Evolutionary conservation across 2,113 vertebrate genomes (phyloP), one percentile per base, ranked within the genome.

Genomic region (Candoia aspera): DNA sequence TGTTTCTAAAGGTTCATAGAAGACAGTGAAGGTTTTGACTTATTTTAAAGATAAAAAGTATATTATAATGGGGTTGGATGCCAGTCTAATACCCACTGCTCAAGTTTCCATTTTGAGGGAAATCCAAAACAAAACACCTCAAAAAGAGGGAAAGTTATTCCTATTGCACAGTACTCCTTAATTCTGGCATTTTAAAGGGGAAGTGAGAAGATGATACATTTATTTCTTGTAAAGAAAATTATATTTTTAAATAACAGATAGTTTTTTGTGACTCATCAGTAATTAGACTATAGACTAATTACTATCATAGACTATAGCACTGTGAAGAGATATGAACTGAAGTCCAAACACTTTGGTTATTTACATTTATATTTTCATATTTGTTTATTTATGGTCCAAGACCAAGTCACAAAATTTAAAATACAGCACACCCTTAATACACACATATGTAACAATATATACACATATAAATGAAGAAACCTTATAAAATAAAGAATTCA

Each of bases 321-420:
- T 55, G 94, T 95, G 91, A 54, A 96, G 94, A 93, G 88, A 8
- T 88, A 90, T 49, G 90, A 93, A 87, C 37, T 55, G 42, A 86
- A 94, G 89, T 23, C 62, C 89, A 92, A 93, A 93, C 84, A 95
- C 68, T 94, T 94, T 85, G 57, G 57, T 42, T 79, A 79, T 79
- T 79, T 79, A 79, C 42, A 21, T 79, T 42, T 79, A 79, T 79
- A 21, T 79, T 42, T 79, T 79, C 37, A 79, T 79, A 3, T 42
- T 79, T 79, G 8, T 42, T 79, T 79, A 42, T 79, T 79, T 79
- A 42, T 15, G 37, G 73, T 33, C 33, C 33, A 79, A 79, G 33
- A 79, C 33, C 73, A 23, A 79, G 33, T 42, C 33, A 42, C 33
- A 79, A 79, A 79, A 79, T 42, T 79, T 42, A 21, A 79, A 79